phyloP scores from a whole-genome alignment of 2,797 vertebrate genomes.

The Manis pentadactyla region DNA sequence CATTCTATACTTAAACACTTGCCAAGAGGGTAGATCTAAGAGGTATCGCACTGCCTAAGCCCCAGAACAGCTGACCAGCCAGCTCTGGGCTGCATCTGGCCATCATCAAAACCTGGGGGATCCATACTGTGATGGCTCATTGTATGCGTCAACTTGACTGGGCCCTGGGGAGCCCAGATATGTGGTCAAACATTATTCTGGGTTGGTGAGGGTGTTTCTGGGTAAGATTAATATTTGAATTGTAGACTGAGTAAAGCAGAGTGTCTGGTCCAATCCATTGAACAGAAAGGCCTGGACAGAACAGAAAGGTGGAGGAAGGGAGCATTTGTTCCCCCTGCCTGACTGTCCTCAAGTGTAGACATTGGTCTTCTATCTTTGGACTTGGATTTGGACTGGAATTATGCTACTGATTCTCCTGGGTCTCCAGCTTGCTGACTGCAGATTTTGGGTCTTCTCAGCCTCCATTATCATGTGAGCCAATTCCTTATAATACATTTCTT shows the following conservation, averaged over 20 bases:
- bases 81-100: rapidly evolving
- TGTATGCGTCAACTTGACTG: background rate
- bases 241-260: background rate
- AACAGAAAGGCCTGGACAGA: background rate
- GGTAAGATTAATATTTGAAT: background rate
- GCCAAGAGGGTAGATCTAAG: too few species aligned
- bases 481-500: background rate
- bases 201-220: background rate
- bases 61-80: background rate
- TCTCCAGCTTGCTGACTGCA: background rate
- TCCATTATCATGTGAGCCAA: background rate
- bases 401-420: background rate
- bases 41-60: background rate
- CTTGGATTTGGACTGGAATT: background rate
- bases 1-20: too few species aligned
- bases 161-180: background rate
- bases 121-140: background rate
- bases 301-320: background rate
- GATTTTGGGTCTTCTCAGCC: background rate
- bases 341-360: background rate
- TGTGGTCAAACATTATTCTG: background rate
- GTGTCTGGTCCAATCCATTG: rapidly evolving
- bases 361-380: background rate
- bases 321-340: background rate
- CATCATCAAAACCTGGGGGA: rapidly evolving